These are phyloP conservation scores for Liodrosophila aerea DNA, from an alignment of 2,888 invertebrate species.

Conservation along the genomic window DNA sequence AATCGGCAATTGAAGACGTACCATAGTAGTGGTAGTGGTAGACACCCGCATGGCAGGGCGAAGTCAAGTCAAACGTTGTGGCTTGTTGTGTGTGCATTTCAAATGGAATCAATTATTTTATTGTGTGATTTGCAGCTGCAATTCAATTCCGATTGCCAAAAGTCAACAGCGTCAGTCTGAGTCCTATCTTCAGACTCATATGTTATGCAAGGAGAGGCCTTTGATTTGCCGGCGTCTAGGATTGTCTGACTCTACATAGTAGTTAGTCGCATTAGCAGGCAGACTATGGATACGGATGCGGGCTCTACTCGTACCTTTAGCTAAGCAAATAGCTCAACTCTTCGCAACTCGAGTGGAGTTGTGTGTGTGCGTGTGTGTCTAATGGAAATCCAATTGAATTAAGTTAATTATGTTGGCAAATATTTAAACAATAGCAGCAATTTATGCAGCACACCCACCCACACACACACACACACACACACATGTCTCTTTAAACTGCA, in stretches of 20 bases:
- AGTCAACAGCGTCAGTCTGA: slow-evolving; percentile 58
- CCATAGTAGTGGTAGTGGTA: neutral
- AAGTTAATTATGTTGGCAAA: slow-evolving; percentile 82
- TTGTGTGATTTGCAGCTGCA: slow-evolving; percentile 73
- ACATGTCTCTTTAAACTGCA: slow-evolving; percentile 8
- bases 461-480: slow-evolving; percentile 2
- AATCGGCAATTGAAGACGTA: slow-evolving; percentile 53
- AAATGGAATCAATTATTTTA: slow-evolving; percentile 78
- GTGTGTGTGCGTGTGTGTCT: slow-evolving; percentile 57
- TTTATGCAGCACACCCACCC: slow-evolving; percentile 57
- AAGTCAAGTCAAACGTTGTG: slow-evolving; percentile 38
- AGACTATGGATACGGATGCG: slow-evolving; percentile 1
- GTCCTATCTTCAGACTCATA: slow-evolving; percentile 38
- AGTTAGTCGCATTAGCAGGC: slow-evolving; percentile 10
- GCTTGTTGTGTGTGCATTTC: slow-evolving; percentile 60
- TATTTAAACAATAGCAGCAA: slow-evolving; percentile 81
- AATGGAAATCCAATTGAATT: slow-evolving; percentile 82
- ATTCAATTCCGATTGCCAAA: slow-evolving; percentile 69
- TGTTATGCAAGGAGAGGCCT: slow-evolving; percentile 68
- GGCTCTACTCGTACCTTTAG: slow-evolving; percentile 51
- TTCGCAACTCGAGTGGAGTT: slow-evolving; percentile 18
- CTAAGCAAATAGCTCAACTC: slow-evolving; percentile 67
- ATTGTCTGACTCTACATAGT: slow-evolving; percentile 10
- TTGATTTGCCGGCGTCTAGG: slow-evolving; percentile 50
- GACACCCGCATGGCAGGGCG: slow-evolving; percentile 56